These are phyloP conservation scores for Endotricha flammealis DNA, from an alignment of 2,888 invertebrate genomes.

Conservation along the genomic window DNA sequence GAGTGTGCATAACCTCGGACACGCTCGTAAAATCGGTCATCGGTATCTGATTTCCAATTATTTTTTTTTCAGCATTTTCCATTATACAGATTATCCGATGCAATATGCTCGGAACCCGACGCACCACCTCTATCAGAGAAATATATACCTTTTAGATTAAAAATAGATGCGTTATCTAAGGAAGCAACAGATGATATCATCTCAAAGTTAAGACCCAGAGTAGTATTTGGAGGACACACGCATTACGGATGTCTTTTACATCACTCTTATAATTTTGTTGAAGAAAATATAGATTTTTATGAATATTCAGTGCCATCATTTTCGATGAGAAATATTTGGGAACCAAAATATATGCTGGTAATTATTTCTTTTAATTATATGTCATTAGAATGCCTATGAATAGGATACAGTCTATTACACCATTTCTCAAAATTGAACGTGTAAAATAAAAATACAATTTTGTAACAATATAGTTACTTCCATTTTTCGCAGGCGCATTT, in stretches of 20 bases:
- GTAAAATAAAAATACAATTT: too few relatives aligned
- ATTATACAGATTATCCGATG: conserved; percentile 90
- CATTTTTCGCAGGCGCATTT: too few relatives aligned
- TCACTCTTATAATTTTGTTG: conserved; percentile 47
- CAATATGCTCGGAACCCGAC: conserved; percentile 88
- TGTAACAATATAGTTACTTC: too few relatives aligned
- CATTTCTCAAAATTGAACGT: too few relatives aligned
- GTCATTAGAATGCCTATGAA: too few relatives aligned
- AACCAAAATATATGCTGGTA: conserved; percentile 94
- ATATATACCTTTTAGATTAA: conserved; percentile 84
- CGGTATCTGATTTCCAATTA: too few relatives aligned
- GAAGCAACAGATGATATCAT: conserved; percentile 85
- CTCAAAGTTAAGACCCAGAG: conserved; percentile 82
- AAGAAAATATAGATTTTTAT: conserved; percentile 62
- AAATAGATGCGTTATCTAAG: conserved; percentile 92
- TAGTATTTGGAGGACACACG: conserved; percentile 93
- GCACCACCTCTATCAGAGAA: conserved; percentile 84
- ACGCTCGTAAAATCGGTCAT: too few relatives aligned
- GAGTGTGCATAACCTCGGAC: too few relatives aligned
- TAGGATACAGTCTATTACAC: too few relatives aligned
- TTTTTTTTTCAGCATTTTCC: conserved; percentile 91
- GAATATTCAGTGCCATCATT: conserved; percentile 95
- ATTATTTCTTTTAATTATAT: conserved; percentile 29
- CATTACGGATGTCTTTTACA: conserved; percentile 90
- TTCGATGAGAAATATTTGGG: conserved; percentile 96